phyloP scores from a whole-genome alignment of 2,113 vertebrate genomes.

The Tapirus terrestris region DNA sequence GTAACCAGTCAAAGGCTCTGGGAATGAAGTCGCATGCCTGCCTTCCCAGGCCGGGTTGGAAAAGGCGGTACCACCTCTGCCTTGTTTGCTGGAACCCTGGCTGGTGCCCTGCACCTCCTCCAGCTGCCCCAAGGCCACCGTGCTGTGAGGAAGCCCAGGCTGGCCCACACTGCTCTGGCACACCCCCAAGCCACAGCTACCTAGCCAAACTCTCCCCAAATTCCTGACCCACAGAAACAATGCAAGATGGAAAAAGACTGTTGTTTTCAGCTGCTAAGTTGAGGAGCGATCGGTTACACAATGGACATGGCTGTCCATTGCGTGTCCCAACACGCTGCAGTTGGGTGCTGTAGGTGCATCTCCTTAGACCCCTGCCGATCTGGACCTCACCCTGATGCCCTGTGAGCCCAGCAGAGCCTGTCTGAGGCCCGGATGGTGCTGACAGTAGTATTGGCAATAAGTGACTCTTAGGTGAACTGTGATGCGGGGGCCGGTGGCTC shows the following conservation, averaged over 20 bases:
- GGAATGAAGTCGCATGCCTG: not conserved
- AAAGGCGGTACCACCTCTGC: not conserved
- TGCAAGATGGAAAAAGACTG: not conserved
- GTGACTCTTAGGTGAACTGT: not conserved
- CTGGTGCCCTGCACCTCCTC: not conserved
- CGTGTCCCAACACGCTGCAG: too few species aligned
- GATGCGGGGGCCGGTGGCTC: too few species aligned
- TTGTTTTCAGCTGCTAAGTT: not conserved
- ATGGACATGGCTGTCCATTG: too few species aligned
- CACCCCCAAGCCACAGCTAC: not conserved
- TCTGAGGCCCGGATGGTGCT: not conserved
- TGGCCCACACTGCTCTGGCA: not conserved
- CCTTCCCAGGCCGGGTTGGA: not conserved
- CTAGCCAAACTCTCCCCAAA: not conserved
- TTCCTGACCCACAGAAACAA: too few species aligned
- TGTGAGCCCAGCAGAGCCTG: not conserved
- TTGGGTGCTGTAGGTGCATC: rapidly evolving
- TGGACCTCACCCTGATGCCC: not conserved
- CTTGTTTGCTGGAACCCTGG: not conserved
- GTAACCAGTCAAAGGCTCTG: not conserved
- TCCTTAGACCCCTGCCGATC: not conserved
- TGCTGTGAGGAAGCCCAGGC: not conserved
- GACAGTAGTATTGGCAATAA: rapidly evolving
- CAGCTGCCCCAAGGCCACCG: not conserved
- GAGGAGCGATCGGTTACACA: not conserved